These are phyloP conservation scores for Desmophyllum pertusum DNA, from an alignment of 92 coral and sea anemone genomes.

Conservation along the genomic window DNA sequence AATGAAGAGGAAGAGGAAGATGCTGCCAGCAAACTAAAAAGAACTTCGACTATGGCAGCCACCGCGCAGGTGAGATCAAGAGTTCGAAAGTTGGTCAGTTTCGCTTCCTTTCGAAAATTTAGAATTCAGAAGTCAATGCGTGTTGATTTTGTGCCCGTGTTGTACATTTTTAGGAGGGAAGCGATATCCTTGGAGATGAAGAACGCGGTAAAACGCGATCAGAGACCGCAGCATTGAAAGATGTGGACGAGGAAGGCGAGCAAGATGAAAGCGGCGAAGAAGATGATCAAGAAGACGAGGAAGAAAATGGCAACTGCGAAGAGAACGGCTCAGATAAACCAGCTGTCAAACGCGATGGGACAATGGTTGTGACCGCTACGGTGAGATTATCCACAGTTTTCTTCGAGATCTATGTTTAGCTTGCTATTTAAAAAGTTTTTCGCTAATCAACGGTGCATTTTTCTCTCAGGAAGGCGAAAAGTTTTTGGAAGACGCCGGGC, in stretches of 20 bases:
- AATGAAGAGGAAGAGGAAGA: slow-evolving; percentile 54
- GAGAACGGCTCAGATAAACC: slow-evolving; percentile 72
- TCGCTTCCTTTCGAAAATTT: slow-evolving; percentile 19
- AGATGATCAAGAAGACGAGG: slow-evolving; percentile 46
- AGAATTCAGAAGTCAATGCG: slow-evolving; percentile 11
- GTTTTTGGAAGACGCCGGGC: slow-evolving; percentile 77
- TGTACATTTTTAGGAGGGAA: slow-evolving; percentile 79
- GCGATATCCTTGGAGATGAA: slow-evolving; percentile 86
- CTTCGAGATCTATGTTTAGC: not conserved
- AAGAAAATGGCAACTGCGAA: slow-evolving; percentile 51
- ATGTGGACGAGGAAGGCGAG: slow-evolving; percentile 64
- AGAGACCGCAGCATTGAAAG: slow-evolving; percentile 77
- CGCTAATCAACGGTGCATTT: slow-evolving; percentile 23
- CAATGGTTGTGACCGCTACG: slow-evolving; percentile 86
- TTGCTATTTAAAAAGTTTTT: slow-evolving; percentile 1
- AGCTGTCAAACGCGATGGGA: slow-evolving; percentile 78
- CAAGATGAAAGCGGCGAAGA: slow-evolving; percentile 36
- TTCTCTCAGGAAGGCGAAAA: slow-evolving; percentile 89
- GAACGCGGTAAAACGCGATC: slow-evolving; percentile 95
- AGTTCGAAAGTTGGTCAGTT: slow-evolving; percentile 12
- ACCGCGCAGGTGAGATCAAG: slow-evolving; percentile 75
- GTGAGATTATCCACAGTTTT: slow-evolving; percentile 48
- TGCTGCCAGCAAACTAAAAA: slow-evolving; percentile 58
- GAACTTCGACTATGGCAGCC: slow-evolving; percentile 88
- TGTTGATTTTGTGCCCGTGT: slow-evolving; percentile 20